Evolutionary conservation across 2,797 vertebrate species (phyloP).

Genomic region (Setipinna tenuifilis): DNA sequence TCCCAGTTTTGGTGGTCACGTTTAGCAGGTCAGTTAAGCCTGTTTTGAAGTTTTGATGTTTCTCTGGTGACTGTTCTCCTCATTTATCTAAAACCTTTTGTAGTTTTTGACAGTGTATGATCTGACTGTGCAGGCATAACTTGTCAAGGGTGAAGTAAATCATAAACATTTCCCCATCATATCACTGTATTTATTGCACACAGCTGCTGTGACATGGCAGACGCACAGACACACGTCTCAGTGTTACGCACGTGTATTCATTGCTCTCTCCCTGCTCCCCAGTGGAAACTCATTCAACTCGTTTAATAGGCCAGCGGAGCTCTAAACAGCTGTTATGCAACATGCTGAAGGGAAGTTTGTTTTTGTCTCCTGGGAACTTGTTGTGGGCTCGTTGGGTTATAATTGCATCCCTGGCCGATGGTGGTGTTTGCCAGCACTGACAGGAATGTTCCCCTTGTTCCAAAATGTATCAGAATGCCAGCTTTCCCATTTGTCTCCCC

Average conservation of each 20-base stretch:
- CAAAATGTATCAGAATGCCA: not conserved
- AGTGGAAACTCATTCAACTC: not conserved
- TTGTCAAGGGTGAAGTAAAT: not conserved
- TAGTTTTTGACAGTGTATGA: not conserved
- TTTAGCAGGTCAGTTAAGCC: not conserved
- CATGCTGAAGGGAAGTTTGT: not conserved
- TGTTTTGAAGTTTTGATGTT: not conserved
- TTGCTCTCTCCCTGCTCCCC: not conserved
- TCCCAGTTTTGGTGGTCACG: not conserved
- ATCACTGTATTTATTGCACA: not conserved
- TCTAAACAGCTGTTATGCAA: not conserved
- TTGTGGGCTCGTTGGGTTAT: not conserved
- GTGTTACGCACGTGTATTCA: not conserved
- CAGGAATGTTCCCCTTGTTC: not conserved
- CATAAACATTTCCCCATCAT: not conserved
- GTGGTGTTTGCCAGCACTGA: not conserved
- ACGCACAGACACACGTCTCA: slow-evolving; percentile 2
- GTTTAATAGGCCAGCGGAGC: not conserved
- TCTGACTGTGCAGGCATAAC: not conserved
- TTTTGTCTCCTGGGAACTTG: not conserved
- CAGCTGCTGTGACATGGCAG: not conserved
- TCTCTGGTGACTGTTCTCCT: not conserved
- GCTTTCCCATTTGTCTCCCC: not conserved
- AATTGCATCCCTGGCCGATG: not conserved
- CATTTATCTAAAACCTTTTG: not conserved